Conservation (phyloP, 2,797 vertebrate species). For the Sebastes itinus region DNA sequence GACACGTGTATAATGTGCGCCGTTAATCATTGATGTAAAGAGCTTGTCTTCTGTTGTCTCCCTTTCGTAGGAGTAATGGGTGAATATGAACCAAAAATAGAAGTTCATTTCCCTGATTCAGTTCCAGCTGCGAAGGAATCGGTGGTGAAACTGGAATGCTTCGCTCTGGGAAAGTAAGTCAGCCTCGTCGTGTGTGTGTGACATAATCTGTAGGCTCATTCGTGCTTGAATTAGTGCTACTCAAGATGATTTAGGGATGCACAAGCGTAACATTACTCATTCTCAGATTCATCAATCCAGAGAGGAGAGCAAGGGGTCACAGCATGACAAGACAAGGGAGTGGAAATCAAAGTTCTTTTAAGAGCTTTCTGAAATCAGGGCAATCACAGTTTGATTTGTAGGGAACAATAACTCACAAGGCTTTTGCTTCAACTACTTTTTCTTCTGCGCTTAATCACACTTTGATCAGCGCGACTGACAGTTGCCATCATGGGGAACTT, state of each 20-base stretch:
- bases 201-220: slow-evolving; percentile 34
- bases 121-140: slow-evolving; percentile 93
- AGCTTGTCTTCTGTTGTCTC: slow-evolving; percentile 58
- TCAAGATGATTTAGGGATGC: slow-evolving; percentile 43
- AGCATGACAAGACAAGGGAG: slow-evolving; percentile 35
- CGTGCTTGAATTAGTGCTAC: slow-evolving; percentile 26
- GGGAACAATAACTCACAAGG: slow-evolving; percentile 40
- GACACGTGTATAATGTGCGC: slow-evolving; percentile 36
- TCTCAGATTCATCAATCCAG: slow-evolving; percentile 38
- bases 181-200: slow-evolving; percentile 13
- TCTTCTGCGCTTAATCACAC: slow-evolving; percentile 38
- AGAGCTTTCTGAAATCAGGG: slow-evolving; percentile 40
- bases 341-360: slow-evolving; percentile 57
- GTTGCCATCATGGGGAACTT: slow-evolving; percentile 42
- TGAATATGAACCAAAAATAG: slow-evolving; percentile 98
- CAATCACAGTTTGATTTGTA: slow-evolving; percentile 48
- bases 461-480: slow-evolving; percentile 58
- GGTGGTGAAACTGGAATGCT: slow-evolving; percentile 92
- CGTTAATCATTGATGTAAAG: slow-evolving; percentile 69
- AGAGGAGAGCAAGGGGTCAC: neutral
- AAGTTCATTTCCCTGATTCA: slow-evolving; percentile 94
- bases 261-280: slow-evolving; percentile 34
- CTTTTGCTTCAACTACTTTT: slow-evolving; percentile 21
- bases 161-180: slow-evolving; percentile 97
- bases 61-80: slow-evolving; percentile 90